Evolutionary conservation across 1,140 invertebrate genomes (phyloP), one percentile per base, ranked within the genome.

Genomic region (Acromyrmex heyeri): DNA sequence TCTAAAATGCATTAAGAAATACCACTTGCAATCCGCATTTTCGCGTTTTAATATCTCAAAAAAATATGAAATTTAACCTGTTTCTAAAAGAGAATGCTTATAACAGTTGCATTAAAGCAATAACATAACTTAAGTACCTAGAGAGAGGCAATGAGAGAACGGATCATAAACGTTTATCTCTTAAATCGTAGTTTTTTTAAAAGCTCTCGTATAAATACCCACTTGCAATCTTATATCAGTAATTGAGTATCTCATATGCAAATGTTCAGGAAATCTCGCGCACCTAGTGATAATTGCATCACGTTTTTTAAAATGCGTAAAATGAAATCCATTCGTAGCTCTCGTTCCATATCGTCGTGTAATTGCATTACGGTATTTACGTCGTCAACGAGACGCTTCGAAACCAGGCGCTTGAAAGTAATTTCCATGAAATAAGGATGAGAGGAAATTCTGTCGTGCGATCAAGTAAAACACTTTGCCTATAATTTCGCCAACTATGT

Each of bases 281-380:
- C 14, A 48, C 14, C 0, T 21, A 69, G 14, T 78, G 21, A 53
- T 12, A 44, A 48, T 21, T 18, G 24, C 38, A 65, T 65, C 44
- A 48, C 10, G 3, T 73, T 30, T 14, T 2, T 83, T 34, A 59
- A 83, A 61, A 75, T 55, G 14, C 24, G 38, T 59, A 6, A 83
- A 83, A 73, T 82, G 24, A 82, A 61, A 82, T 75, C 24, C 57
- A 75, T 50, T 83, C 44, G 24, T 67, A 73, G 24, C 53, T 82
- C 34, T 61, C 67, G 24, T 62, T 38, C 14, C 57, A 10, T 44
- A 61, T 50, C 14, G 69, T 27, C 14, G 14, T 75, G 4, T 75
- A 83, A 83, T 83, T 83, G 69, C 79, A 48, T 83, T 83, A 83
- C 55, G 38, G 24, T 50, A 83, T 75, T 83, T 83, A 75, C 69